phyloP scores from a whole-genome alignment of 1,140 invertebrate genomes.

The Drosophila kepulauana region DNA sequence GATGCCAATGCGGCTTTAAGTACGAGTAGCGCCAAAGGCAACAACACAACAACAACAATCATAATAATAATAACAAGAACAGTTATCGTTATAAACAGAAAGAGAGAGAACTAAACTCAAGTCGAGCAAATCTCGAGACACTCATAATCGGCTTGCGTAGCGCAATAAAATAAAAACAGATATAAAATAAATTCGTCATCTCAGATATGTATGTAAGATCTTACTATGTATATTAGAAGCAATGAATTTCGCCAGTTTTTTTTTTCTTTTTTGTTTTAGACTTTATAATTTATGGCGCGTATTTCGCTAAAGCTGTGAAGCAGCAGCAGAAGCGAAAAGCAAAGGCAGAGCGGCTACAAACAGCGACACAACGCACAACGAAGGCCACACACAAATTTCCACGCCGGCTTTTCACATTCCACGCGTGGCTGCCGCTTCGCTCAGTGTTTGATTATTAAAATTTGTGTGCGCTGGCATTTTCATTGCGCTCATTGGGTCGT shows the following conservation, averaged over 20 bases:
- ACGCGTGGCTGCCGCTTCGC: conserved; percentile 69
- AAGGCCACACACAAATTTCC: conserved; percentile 50
- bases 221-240: conserved; percentile 54
- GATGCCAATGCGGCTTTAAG: conserved; percentile 26
- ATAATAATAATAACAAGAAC: conserved; percentile 7
- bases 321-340: conserved; percentile 24
- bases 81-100: conserved; percentile 16
- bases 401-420: conserved; percentile 75
- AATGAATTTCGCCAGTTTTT: conserved; percentile 55
- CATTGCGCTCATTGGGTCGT: conserved; percentile 75
- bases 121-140: conserved; percentile 38
- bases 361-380: conserved; percentile 7
- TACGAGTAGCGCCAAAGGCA: neutral
- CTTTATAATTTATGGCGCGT: conserved; percentile 77
- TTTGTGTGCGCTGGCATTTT: conserved; percentile 74
- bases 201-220: conserved; percentile 3
- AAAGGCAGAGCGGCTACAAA: conserved; percentile 34
- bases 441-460: conserved; percentile 77
- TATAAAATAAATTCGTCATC: conserved; percentile 34
- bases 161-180: conserved; percentile 51
- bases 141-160: conserved; percentile 44
- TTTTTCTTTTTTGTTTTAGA: conserved; percentile 55
- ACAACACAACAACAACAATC: conserved; percentile 22
- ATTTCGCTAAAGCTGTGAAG: conserved; percentile 58
- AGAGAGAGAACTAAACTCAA: conserved; percentile 11